These are phyloP conservation scores for Tragelaphus buxtoni DNA, from an alignment of 2,113 vertebrate species.

Conservation along the genomic window DNA sequence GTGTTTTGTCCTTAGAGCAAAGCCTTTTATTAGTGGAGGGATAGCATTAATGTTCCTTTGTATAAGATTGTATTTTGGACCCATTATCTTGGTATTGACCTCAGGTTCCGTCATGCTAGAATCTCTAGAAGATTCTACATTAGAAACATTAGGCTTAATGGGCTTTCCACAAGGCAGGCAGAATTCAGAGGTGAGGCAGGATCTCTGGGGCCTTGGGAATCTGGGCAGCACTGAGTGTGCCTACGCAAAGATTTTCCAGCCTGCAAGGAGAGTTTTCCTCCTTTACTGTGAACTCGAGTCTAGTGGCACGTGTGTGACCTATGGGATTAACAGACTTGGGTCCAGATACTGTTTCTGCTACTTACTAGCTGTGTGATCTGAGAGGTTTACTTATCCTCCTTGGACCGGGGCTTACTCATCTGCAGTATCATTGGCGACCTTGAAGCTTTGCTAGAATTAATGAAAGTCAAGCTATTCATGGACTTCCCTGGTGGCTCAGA, in stretches of 20 bases:
- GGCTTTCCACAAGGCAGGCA: background rate
- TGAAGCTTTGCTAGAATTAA: background rate
- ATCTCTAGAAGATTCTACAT: background rate
- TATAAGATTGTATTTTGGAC: background rate
- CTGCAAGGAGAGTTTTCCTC: background rate
- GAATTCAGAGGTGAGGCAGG: background rate
- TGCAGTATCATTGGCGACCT: background rate
- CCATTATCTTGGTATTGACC: background rate
- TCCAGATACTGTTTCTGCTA: background rate
- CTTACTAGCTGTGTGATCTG: background rate
- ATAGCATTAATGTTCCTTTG: background rate
- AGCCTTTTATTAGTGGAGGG: background rate
- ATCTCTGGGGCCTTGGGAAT: background rate
- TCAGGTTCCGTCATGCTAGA: background rate
- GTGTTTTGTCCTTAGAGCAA: conserved; percentile 9
- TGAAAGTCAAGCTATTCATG: background rate
- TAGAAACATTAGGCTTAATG: background rate
- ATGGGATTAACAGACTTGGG: background rate
- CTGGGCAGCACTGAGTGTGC: background rate
- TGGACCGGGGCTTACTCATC: background rate
- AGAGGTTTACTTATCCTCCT: background rate
- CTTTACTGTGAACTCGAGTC: background rate
- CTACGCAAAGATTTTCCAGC: background rate
- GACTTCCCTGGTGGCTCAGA: background rate
- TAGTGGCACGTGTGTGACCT: background rate